Evolutionary conservation across 2,888 invertebrate genomes (phyloP).

Genomic region (Clistopyga incitator): DNA sequence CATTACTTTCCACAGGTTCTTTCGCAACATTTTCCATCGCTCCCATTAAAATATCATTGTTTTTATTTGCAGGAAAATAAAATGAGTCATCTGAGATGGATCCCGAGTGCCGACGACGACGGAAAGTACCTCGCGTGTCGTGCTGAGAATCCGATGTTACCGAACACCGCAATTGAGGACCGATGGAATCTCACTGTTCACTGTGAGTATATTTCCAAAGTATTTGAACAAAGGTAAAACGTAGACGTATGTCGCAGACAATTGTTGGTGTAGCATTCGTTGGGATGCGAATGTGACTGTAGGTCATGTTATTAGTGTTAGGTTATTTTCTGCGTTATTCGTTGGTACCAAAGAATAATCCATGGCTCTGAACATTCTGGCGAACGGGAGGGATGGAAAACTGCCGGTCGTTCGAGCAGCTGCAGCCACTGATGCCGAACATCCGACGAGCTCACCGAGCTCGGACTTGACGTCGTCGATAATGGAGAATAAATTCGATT

Average conservation of each 20-base stretch:
- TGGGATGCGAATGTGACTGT: slow-evolving; percentile 15
- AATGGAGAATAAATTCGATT: slow-evolving; percentile 71
- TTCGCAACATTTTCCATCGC: background rate
- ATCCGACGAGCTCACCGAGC: background rate
- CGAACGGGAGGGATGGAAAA: background rate
- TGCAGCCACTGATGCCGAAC: background rate
- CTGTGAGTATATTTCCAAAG: slow-evolving; percentile 89
- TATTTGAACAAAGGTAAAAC: slow-evolving; percentile 15
- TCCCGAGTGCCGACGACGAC: slow-evolving; percentile 94
- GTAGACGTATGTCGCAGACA: too few relatives aligned
- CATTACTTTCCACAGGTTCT: background rate
- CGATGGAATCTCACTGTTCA: slow-evolving; percentile 95
- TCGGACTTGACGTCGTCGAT: slow-evolving; percentile 46
- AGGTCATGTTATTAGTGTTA: background rate
- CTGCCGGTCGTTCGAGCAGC: background rate
- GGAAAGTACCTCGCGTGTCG: slow-evolving; percentile 95
- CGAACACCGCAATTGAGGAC: slow-evolving; percentile 93
- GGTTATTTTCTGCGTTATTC: background rate
- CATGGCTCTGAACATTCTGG: background rate
- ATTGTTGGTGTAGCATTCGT: slow-evolving; percentile 10
- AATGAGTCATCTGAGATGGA: slow-evolving; percentile 88
- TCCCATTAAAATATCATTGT: slow-evolving; percentile 15
- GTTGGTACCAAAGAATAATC: background rate
- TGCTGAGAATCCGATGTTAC: slow-evolving; percentile 94
- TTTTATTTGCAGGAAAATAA: slow-evolving; percentile 87